Evolutionary conservation across 1,140 invertebrate genomes (phyloP).

Genomic region (Grapholita molesta): DNA sequence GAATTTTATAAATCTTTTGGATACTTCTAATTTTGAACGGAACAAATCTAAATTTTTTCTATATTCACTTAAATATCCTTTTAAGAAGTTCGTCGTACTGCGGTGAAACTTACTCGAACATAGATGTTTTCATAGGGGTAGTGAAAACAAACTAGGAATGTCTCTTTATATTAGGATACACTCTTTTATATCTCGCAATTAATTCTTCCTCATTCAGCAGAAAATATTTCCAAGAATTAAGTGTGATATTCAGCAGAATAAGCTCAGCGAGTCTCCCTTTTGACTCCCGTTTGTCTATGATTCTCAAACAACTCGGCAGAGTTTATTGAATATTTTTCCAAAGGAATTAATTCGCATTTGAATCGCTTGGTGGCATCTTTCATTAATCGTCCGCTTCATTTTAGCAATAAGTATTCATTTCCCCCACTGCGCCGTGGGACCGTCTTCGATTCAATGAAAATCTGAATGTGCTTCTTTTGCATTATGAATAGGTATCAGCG

Average conservation of each 20-base stretch:
- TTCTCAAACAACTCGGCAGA: slow-evolving; percentile 45
- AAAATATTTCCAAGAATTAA: neutral
- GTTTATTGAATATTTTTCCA: slow-evolving; percentile 73
- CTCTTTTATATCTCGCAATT: neutral
- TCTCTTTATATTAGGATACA: too few relatives aligned
- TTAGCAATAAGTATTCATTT: slow-evolving; percentile 75
- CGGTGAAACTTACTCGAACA: too few relatives aligned
- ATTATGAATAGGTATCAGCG: slow-evolving; percentile 67
- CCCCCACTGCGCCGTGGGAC: slow-evolving; percentile 35
- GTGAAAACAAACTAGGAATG: too few relatives aligned
- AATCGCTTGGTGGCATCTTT: slow-evolving; percentile 52
- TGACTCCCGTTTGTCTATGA: slow-evolving; percentile 36
- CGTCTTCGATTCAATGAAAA: slow-evolving; percentile 53
- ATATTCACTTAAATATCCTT: too few relatives aligned
- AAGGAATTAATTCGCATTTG: slow-evolving; percentile 57
- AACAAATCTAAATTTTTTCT: too few relatives aligned
- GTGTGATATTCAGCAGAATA: neutral
- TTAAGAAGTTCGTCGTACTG: too few relatives aligned
- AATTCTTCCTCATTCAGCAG: neutral
- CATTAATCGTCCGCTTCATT: slow-evolving; percentile 69
- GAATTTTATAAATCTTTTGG: slow-evolving; percentile 24
- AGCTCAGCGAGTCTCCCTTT: neutral
- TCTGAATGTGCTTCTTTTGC: slow-evolving; percentile 67
- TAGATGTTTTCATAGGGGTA: too few relatives aligned
- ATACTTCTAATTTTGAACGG: too few relatives aligned